Evolutionary conservation across 2,888 invertebrate genomes (phyloP).

Genomic region (Gasteruption jaculator): DNA sequence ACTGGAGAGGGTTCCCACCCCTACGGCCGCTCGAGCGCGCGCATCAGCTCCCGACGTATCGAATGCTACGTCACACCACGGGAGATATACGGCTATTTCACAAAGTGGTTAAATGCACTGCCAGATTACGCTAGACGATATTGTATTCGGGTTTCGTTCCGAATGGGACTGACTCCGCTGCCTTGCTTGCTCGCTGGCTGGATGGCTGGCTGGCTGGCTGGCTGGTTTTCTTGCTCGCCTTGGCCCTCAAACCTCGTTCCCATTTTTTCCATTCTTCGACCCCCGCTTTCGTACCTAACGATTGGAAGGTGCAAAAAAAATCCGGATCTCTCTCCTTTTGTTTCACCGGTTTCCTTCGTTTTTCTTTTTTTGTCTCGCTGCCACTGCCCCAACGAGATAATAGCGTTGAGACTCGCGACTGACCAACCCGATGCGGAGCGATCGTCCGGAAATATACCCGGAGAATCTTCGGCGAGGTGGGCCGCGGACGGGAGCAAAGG

Average conservation of each 20-base stretch:
- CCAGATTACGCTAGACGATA: conserved; percentile 39
- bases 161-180: conserved; percentile 11
- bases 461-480: too few species aligned
- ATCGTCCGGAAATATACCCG: too few species aligned
- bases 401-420: too few species aligned
- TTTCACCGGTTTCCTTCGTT: too few species aligned
- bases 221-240: conserved; percentile 8
- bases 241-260: conserved; percentile 1
- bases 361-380: too few species aligned
- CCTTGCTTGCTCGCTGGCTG: conserved; percentile 15
- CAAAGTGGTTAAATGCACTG: conserved; percentile 50
- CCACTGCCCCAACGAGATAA: too few species aligned
- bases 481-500: too few species aligned
- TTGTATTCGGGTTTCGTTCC: conserved; percentile 21
- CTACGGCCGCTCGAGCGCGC: conserved; percentile 25
- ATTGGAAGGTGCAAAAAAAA: not conserved
- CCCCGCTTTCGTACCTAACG: not conserved
- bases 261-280: conserved; percentile 6
- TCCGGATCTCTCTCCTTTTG: not conserved
- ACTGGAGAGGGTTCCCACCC: conserved; percentile 24
- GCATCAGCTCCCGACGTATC: conserved; percentile 40
- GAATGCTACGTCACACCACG: conserved; percentile 45
- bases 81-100: conserved; percentile 44
- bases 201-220: conserved; percentile 5
- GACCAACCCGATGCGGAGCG: too few species aligned